These are phyloP conservation scores for Sanderia malayensis DNA, from an alignment of 30 jellyfish, hydroid and myxozoan genomes.

Conservation along the genomic window DNA sequence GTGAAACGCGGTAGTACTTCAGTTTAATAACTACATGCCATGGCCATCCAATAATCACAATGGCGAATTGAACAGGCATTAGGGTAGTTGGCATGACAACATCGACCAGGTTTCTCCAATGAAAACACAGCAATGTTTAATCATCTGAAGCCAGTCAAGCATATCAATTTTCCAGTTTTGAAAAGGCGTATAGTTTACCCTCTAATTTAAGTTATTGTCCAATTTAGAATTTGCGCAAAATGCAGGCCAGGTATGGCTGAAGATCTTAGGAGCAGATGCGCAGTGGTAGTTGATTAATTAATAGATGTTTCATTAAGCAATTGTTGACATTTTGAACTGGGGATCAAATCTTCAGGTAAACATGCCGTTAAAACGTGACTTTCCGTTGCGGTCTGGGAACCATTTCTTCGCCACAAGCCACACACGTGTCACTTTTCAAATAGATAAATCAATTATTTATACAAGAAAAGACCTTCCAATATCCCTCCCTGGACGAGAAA, in stretches of 20 bases:
- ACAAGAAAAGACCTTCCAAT: too few species aligned
- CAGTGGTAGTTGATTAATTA: too few species aligned
- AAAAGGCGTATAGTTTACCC: too few species aligned
- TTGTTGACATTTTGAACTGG: neutral
- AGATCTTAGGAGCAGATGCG: too few species aligned
- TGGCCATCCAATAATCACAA: constrained; percentile 73
- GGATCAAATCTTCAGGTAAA: neutral
- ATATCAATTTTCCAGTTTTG: too few species aligned
- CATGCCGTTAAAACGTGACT: constrained; percentile 4
- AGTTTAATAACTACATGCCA: constrained; percentile 55
- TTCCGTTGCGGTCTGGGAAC: neutral
- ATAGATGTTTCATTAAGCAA: too few species aligned
- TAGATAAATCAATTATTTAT: too few species aligned
- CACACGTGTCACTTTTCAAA: neutral
- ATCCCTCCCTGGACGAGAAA: too few species aligned
- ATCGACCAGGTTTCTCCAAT: constrained; percentile 69
- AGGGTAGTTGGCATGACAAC: constrained; percentile 70
- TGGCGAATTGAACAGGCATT: constrained; percentile 85
- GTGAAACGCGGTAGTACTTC: neutral
- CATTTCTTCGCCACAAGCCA: neutral
- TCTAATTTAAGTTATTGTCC: too few species aligned
- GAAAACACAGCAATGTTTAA: constrained; percentile 27
- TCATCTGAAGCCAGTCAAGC: constrained; percentile 47
- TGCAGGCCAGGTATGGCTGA: too few species aligned
- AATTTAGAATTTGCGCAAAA: too few species aligned